Evolutionary conservation across 2,113 vertebrate genomes (phyloP), one percentile per base, ranked within the genome.

Genomic region (Cepphus grylle): DNA sequence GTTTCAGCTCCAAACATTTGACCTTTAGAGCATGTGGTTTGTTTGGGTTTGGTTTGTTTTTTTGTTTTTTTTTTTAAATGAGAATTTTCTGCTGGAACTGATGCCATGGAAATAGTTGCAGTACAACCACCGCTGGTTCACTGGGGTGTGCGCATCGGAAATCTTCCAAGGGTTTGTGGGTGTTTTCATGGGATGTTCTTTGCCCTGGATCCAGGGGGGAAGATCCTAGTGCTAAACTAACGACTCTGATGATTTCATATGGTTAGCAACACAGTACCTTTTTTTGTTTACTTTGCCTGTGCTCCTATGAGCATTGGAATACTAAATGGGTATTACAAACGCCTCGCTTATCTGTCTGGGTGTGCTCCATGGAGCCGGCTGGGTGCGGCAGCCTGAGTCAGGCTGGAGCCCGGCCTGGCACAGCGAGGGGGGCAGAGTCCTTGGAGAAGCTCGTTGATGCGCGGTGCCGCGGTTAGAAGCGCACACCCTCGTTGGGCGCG

Each of bases 81-180:
- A 77, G 66, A 29, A 3, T 83, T 90, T 82, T 86, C 38, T 86
- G 55, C 50, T 36, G 43, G 34, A 36, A 9, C 2, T 1, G 16
- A 1, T 12, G 10, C 32, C 8, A 3, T 0, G 0, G 45, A 9
- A 26, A 4, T 26, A 21, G 42, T 53, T 38, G 29, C 5, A 15
- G 23, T 34, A 30, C 6, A 9, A 2, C 38, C 65, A 10, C 36
- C 1, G 20, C 26, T 7, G 8, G 8, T 25, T 43, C 36, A 10
- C 42, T 11, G n/a, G 2, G 19, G n/a, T 0, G 0, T 9, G 15
- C 7, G 0, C 8, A 18, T 2, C 21, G 10, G 36, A 42, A 45
- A 42, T 29, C 32, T 38, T n/a, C 10, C 2, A 3, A 6, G 22
- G 27, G 15, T 36, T 25, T 21, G 9, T 11, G 55, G 2, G 4